A percentile compares a stretch with the other conserved stretches of the same genome.
These are phyloP conservation scores for Elachura formosa DNA, from an alignment of 2,113 vertebrate genomes.

Conservation along the genomic window DNA sequence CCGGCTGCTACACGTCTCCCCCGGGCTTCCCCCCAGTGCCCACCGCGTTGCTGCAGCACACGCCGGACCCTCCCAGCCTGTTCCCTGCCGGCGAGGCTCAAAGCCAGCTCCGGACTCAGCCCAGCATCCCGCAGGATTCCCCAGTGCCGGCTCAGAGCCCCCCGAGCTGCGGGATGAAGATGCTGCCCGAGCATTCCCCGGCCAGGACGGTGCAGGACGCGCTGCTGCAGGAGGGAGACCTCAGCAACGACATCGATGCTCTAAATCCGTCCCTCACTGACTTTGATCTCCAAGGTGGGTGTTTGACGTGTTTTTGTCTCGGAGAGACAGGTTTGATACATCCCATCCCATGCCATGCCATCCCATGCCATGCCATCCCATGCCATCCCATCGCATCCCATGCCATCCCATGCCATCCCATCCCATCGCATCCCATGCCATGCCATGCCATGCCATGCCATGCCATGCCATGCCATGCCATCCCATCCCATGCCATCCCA, in stretches of 20 bases:
- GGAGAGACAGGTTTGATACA: too few species aligned
- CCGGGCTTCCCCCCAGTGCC: constrained; percentile 74
- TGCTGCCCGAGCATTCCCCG: constrained; percentile 70
- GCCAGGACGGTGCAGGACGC: constrained; percentile 79
- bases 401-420: too few species aligned
- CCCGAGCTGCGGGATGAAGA: constrained; percentile 65
- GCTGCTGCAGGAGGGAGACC: constrained; percentile 81
- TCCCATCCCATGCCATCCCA: not conserved
- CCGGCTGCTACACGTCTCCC: constrained; percentile 62
- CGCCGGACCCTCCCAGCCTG: constrained; percentile 50
- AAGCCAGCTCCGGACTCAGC: constrained; percentile 61
- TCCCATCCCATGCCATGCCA: not conserved
- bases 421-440: not conserved
- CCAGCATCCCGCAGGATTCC: constrained; percentile 69
- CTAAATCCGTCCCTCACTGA: constrained; percentile 93
- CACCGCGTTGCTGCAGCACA: constrained; percentile 65
- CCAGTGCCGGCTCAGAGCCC: constrained; percentile 79
- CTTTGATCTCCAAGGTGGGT: constrained; percentile 87
- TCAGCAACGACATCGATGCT: constrained; percentile 83
- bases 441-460: not conserved
- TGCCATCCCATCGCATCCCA: not conserved
- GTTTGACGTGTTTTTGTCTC: accelerated
- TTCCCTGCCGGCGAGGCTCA: constrained; percentile 67
- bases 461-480: not conserved
- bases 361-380: not conserved